phyloP scores from a whole-genome alignment of 2,888 invertebrate genomes.

The Xylocampa areola region DNA sequence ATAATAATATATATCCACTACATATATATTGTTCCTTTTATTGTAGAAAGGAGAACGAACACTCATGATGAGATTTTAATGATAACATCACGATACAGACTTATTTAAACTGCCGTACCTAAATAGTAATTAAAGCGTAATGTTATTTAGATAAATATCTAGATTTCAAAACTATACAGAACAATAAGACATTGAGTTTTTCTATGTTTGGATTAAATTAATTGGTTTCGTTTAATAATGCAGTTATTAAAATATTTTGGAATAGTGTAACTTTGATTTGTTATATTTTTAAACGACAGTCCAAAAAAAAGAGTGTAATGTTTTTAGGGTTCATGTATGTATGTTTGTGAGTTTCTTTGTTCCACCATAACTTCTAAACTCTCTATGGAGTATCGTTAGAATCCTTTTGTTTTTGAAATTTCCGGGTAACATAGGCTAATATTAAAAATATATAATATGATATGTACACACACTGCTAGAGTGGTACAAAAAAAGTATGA shows the following conservation, averaged over 20 bases:
- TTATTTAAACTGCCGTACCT: slow-evolving; percentile 33
- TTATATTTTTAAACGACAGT: too few relatives aligned
- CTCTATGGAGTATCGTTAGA: too few relatives aligned
- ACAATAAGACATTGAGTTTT: slow-evolving; percentile 7
- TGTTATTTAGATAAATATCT: slow-evolving; percentile 44
- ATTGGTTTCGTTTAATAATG: slow-evolving; percentile 10
- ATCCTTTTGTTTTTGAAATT: too few relatives aligned
- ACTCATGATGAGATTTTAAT: slow-evolving; percentile 60
- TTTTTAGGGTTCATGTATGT: too few relatives aligned
- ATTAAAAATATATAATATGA: too few relatives aligned
- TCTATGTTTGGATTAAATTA: not conserved
- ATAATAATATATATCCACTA: slow-evolving; percentile 3
- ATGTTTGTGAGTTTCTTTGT: too few relatives aligned
- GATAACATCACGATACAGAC: slow-evolving; percentile 45
- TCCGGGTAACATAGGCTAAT: too few relatives aligned
- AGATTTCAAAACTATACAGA: slow-evolving; percentile 23
- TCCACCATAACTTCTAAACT: too few relatives aligned
- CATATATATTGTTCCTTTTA: slow-evolving; percentile 41
- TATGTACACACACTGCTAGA: too few relatives aligned
- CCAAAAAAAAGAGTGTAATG: too few relatives aligned
- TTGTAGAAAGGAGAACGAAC: slow-evolving; percentile 55
- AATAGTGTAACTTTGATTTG: not conserved
- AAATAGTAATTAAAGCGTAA: slow-evolving; percentile 46
- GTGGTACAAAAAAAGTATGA: too few relatives aligned
- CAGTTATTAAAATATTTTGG: not conserved